Evolutionary conservation across 2,113 vertebrate genomes (phyloP).

Genomic region (human (Homo sapiens)): GRCh38 chr7:77863001-77863500

Average conservation of each 20-base stretch:
- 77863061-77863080: background rate
- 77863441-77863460: conserved; percentile 30
- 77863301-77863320: conserved; percentile 28
- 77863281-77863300: conserved; percentile 1
- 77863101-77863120: background rate
- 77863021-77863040: conserved; percentile 12
- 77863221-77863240: conserved; percentile 5
- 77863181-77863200: background rate
- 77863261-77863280: background rate
- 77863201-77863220: background rate
- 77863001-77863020: conserved; percentile 48
- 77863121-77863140: background rate
- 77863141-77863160: background rate
- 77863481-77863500: background rate
- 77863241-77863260: background rate
- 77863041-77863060: conserved; percentile 19
- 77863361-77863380: conserved; percentile 45
- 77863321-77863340: background rate
- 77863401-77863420: background rate
- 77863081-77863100: background rate
- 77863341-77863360: background rate
- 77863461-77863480: background rate
- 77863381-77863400: background rate
- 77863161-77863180: background rate
- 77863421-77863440: background rate